phyloP scores from a whole-genome alignment of 2,113 vertebrate genomes.

The Cheirogaleus medius region DNA sequence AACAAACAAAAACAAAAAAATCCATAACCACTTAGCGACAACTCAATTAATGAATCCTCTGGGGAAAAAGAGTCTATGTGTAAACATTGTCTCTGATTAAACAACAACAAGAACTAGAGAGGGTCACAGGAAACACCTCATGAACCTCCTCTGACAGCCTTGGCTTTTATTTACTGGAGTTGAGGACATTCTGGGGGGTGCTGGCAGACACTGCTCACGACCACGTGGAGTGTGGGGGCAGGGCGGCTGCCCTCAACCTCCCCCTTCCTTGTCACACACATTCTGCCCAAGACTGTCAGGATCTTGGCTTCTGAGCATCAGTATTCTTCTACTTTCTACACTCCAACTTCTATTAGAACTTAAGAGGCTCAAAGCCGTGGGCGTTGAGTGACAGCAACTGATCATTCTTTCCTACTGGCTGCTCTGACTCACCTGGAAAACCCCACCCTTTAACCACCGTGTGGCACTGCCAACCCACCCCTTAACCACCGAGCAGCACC shows the following conservation, averaged over 20 bases:
- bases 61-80: neutral
- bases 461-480: neutral
- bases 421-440: neutral
- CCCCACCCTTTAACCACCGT: neutral
- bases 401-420: neutral
- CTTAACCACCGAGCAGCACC: neutral
- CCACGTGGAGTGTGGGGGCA: too few species aligned
- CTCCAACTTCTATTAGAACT: neutral
- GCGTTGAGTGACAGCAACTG: rapidly evolving
- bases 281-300: too few species aligned
- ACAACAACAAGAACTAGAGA: neutral
- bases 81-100: neutral
- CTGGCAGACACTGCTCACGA: too few species aligned
- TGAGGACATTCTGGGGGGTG: too few species aligned
- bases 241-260: too few species aligned
- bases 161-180: too few species aligned
- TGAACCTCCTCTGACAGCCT: neutral
- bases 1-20: neutral
- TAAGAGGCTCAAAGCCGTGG: neutral
- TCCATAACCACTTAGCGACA: neutral
- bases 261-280: rapidly evolving
- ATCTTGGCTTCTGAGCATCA: too few species aligned
- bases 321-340: neutral
- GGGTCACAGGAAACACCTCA: neutral
- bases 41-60: neutral